Conservation (phyloP, 2,113 vertebrate genomes). For the Colinus virginianus region DNA sequence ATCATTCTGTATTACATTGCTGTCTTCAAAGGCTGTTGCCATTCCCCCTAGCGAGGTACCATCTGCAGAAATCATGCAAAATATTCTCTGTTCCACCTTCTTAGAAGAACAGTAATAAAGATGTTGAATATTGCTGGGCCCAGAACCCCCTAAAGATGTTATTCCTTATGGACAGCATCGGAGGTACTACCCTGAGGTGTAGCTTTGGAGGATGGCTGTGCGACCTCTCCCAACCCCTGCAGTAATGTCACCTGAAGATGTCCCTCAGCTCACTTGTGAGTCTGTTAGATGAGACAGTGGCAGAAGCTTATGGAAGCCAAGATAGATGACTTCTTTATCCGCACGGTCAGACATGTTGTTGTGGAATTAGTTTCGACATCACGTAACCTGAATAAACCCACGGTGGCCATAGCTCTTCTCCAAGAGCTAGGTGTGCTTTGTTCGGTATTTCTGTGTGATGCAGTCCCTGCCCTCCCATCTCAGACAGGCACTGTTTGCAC, state of each 20-base stretch:
- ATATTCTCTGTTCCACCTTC: constrained; percentile 5
- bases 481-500: not conserved
- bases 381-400: not conserved
- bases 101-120: not conserved
- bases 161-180: not conserved
- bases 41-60: constrained; percentile 1
- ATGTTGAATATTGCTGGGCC: not conserved
- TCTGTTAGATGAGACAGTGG: not conserved
- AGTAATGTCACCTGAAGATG: not conserved
- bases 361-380: not conserved
- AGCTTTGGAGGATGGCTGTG: not conserved
- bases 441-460: not conserved
- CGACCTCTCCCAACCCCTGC: not conserved
- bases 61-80: constrained; percentile 37
- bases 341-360: not conserved
- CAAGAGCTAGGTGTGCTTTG: not conserved
- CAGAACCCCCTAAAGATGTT: not conserved
- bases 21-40: constrained; percentile 43
- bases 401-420: not conserved
- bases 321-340: not conserved
- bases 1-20: constrained; percentile 30
- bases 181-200: not conserved
- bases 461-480: not conserved
- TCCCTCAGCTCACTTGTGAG: not conserved
- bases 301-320: not conserved